Base-by-base conservation (phyloP, 2,888 invertebrate species). In the Venusia cambrica region DNA sequence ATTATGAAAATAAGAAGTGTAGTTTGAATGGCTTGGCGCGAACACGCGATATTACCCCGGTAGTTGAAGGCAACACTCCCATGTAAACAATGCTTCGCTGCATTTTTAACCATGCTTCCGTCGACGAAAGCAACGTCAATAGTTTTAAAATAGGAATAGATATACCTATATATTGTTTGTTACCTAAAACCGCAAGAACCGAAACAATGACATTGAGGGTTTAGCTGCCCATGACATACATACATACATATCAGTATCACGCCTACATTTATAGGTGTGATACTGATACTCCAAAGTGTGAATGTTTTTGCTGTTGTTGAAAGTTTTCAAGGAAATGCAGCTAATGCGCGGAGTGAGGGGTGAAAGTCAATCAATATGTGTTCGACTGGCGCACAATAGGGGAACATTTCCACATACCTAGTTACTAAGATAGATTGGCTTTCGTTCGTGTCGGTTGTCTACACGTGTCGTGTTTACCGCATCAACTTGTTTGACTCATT, bases 301-400 rank as follows among this genome's bases (percentile, higher is more conserved):
- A n/a, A n/a, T n/a, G n/a, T n/a, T n/a, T n/a, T n/a, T n/a, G n/a
- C n/a, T n/a, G 12, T 19, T 27, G 60, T 57, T 45, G 54, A 27
- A 29, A 27, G 34, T 38, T 27, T 50, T 39, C 15, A 33, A 68
- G 62, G 63, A 72, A 78, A 70, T 77, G 73, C 74, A 78, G 46
- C 52, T 46, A 41, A 45, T 40, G 48, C 38, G 52, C 43, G 54
- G 48, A 45, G 57, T 46, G 37, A 49, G 45, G 57, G 58, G 59
- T 48, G 45, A 54, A 51, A 70, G 62, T 68, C 72, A 81, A 80
- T 80, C 80, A 73, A 79, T 79, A 77, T 63, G 57, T 54, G 54
- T 62, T 57, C 54, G 64, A 50, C 56, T 52, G 45, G 53, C 56
- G 58, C 41, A 62, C 64, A 60, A 67, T 56, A 56, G 55, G 53